phyloP scores from a whole-genome alignment of 2,797 vertebrate genomes.

The Columba guinea region DNA sequence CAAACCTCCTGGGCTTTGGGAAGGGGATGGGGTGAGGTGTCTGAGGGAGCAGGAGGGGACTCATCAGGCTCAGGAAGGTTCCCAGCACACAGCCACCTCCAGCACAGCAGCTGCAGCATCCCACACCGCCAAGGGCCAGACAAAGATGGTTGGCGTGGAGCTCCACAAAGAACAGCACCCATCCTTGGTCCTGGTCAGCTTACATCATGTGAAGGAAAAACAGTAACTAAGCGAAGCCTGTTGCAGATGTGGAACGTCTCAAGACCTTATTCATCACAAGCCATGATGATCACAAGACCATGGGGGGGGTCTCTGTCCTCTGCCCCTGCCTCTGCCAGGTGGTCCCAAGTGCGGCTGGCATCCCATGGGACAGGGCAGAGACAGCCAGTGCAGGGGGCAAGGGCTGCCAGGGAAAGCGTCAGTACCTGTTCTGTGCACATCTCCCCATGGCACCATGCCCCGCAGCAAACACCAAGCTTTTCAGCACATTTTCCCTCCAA shows the following conservation, averaged over 20 bases:
- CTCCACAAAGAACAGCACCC: neutral
- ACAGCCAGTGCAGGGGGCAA: accelerated
- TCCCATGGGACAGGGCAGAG: neutral
- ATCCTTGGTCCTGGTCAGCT: neutral
- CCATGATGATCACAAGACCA: too few relatives aligned
- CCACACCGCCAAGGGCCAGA: neutral
- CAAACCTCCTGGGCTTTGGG: too few relatives aligned
- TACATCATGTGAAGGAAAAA: neutral
- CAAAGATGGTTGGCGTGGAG: neutral
- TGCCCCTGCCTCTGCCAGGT: neutral
- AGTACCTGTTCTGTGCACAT: neutral
- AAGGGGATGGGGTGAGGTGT: accelerated
- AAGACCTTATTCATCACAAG: neutral
- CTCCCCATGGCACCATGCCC: accelerated
- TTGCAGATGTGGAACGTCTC: neutral
- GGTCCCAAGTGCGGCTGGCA: accelerated
- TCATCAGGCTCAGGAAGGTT: neutral
- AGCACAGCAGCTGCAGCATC: neutral
- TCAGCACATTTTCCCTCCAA: neutral
- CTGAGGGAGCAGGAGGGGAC: neutral
- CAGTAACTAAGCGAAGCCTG: neutral
- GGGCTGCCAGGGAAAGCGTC: neutral
- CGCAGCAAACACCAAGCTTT: neutral
- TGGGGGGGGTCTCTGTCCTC: neutral
- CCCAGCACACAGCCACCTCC: accelerated